Evolutionary conservation across 2,797 vertebrate genomes (phyloP).

Genomic region (Myoxocephalus aenaeus): DNA sequence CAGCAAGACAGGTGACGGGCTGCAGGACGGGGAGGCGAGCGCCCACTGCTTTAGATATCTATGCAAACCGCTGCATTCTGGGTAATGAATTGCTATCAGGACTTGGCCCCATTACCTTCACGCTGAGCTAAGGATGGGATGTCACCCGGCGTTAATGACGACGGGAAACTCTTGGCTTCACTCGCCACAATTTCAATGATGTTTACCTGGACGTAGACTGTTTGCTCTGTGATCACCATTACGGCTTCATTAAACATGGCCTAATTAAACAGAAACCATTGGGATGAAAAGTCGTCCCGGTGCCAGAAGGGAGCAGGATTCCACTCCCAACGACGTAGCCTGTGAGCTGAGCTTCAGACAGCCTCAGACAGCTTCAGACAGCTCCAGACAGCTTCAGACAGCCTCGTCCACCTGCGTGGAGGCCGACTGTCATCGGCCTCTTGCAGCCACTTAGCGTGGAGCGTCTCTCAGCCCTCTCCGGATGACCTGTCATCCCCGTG

Average conservation of each 20-base stretch:
- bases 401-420: slow-evolving; percentile 42
- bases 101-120: slow-evolving; percentile 21
- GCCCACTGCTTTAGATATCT: slow-evolving; percentile 28
- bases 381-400: slow-evolving; percentile 19
- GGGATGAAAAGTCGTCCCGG: slow-evolving; percentile 13
- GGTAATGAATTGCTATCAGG: slow-evolving; percentile 41
- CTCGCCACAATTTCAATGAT: slow-evolving; percentile 11
- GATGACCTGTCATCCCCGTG: slow-evolving; percentile 63
- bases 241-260: slow-evolving; percentile 24
- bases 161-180: slow-evolving; percentile 22
- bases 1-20: slow-evolving; percentile 27
- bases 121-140: slow-evolving; percentile 27
- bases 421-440: slow-evolving; percentile 56
- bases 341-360: slow-evolving; percentile 35
- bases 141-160: slow-evolving; percentile 27
- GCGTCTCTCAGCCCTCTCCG: slow-evolving; percentile 59
- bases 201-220: slow-evolving; percentile 37
- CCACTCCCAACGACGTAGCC: slow-evolving; percentile 26
- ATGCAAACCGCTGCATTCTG: slow-evolving; percentile 21
- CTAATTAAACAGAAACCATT: slow-evolving; percentile 29
- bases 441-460: slow-evolving; percentile 61
- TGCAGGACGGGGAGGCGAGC: slow-evolving; percentile 7
- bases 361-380: not conserved
- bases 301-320: slow-evolving; percentile 8
- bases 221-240: slow-evolving; percentile 17